Evolutionary conservation across 2,888 invertebrate genomes (phyloP).

Genomic region (Drosophila ustulata): DNA sequence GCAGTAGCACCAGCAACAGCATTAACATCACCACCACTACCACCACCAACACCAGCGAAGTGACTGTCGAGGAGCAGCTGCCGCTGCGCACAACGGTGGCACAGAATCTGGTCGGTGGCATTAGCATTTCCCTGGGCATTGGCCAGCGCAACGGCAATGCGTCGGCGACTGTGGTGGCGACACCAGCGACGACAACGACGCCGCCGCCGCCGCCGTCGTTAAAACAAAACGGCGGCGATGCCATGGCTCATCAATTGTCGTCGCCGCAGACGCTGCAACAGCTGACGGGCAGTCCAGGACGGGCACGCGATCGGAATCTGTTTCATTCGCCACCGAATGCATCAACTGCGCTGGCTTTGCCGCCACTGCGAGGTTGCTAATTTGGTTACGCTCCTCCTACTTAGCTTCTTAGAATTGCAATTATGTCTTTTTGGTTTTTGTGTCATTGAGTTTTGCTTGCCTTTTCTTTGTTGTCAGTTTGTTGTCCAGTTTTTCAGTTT

Average conservation of each 20-base stretch:
- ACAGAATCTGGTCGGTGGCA: constrained; percentile 79
- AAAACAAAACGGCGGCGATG: constrained; percentile 65
- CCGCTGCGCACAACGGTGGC: constrained; percentile 65
- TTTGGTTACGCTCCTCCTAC: constrained; percentile 52
- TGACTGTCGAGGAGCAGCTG: constrained; percentile 33
- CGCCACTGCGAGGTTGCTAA: constrained; percentile 84
- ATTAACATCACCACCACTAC: constrained; percentile 9
- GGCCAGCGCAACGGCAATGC: constrained; percentile 66
- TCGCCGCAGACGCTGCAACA: constrained; percentile 83
- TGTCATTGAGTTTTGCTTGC: constrained; percentile 31
- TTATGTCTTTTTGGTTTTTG: constrained; percentile 6
- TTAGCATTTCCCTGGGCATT: constrained; percentile 81
- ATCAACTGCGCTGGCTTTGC: constrained; percentile 82
- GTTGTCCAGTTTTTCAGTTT: constrained; percentile 20
- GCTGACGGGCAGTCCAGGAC: constrained; percentile 84
- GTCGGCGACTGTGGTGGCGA: constrained; percentile 33
- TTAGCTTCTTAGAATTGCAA: constrained; percentile 35
- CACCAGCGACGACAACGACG: constrained; percentile 30
- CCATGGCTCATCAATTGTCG: constrained; percentile 57
- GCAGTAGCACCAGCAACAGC: constrained; percentile 24
- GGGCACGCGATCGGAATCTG: constrained; percentile 85
- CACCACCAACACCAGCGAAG: constrained; percentile 32
- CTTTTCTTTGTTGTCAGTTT: constrained; percentile 15
- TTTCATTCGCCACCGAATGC: constrained; percentile 83
- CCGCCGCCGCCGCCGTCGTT: constrained; percentile 14